These are phyloP conservation scores for Brachycybe producta DNA, from an alignment of 2,888 invertebrate species.

Conservation along the genomic window DNA sequence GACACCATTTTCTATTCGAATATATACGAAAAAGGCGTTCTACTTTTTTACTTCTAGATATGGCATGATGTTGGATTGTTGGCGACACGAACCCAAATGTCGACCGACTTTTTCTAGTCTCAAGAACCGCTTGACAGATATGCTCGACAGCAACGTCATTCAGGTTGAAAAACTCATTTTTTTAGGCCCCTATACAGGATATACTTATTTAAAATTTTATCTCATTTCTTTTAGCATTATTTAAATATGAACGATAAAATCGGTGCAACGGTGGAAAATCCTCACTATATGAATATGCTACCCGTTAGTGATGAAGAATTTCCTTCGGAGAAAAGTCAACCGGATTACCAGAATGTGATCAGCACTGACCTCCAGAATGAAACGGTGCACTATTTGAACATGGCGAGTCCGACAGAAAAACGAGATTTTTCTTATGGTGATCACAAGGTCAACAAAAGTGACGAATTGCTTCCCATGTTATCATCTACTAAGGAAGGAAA, in stretches of 20 bases:
- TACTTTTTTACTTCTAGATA: too few species aligned
- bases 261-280: conserved; percentile 2
- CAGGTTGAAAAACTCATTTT: conserved; percentile 9
- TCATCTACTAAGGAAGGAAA: background rate
- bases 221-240: conserved; percentile 14
- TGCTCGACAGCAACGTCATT: conserved; percentile 7
- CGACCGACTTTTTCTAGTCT: conserved; percentile 16
- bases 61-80: conserved; percentile 16
- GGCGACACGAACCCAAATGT: conserved; percentile 14
- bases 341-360: background rate
- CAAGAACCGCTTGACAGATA: background rate
- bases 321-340: background rate
- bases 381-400: conserved; percentile 10
- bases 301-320: background rate
- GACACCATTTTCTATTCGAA: too few species aligned
- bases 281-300: conserved; percentile 4
- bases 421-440: conserved; percentile 3
- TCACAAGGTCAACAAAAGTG: background rate
- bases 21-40: too few species aligned
- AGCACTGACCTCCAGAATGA: background rate
- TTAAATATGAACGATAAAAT: conserved; percentile 11
- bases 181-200: background rate
- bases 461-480: conserved; percentile 10
- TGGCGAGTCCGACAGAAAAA: conserved; percentile 1
- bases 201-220: background rate